These are phyloP conservation scores for Galeopterus variegatus DNA, from an alignment of 2,113 vertebrate genomes.

Conservation along the genomic window DNA sequence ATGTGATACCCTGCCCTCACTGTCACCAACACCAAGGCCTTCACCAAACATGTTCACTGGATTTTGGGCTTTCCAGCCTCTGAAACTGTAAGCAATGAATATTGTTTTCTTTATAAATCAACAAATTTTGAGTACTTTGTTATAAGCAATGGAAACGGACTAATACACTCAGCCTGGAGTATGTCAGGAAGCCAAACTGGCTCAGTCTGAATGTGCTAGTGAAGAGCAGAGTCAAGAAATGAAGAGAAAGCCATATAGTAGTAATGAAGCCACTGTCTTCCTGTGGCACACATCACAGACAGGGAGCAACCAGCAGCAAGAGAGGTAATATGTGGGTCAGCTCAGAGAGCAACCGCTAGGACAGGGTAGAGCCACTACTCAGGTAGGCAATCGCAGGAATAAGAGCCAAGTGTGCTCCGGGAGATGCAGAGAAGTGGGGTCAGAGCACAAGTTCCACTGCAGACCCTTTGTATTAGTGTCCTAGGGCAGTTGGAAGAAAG, in stretches of 20 bases:
- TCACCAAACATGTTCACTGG: too few species aligned
- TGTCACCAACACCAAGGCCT: too few species aligned
- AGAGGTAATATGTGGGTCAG: neutral
- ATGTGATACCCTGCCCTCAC: too few species aligned
- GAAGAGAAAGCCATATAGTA: neutral
- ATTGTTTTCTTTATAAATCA: too few species aligned
- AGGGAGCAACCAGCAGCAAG: neutral
- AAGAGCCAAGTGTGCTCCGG: neutral
- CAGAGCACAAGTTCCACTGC: fast-evolving
- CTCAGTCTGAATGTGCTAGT: neutral
- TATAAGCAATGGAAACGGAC: too few species aligned
- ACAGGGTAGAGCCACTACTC: neutral
- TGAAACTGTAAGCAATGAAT: too few species aligned
- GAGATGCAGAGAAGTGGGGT: neutral
- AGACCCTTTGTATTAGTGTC: neutral
- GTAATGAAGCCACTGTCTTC: neutral
- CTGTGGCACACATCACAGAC: neutral
- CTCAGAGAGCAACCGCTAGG: neutral
- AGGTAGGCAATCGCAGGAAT: neutral
- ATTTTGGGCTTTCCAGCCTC: too few species aligned
- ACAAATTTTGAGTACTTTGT: too few species aligned
- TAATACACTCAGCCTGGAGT: neutral
- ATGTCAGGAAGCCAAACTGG: neutral
- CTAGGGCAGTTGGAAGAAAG: neutral
- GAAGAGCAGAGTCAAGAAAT: neutral